Evolutionary conservation across 2,797 vertebrate species (phyloP), one percentile per base, ranked within the genome.

Genomic region (Peromyscus nudipes): DNA sequence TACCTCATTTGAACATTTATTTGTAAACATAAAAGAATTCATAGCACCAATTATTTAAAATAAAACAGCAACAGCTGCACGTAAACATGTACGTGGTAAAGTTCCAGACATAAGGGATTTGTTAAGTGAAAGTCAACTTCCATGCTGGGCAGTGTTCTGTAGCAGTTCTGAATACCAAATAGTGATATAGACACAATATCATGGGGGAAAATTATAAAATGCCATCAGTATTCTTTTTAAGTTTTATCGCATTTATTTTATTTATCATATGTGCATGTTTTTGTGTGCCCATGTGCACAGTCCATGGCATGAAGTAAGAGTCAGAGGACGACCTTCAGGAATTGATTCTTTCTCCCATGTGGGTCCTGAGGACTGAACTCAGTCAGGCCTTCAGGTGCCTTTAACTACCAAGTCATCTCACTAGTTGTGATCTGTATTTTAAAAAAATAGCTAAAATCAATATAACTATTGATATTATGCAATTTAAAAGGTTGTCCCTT

Each of bases 41-140:
- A 46, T 12, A 40, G n/a, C 55, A 82, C 19, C 46, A 29, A 92
- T 81, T 76, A 31, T 55, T 96, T 92, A 88, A 94, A 95, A 82
- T 29, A 64, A 92, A 80, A 57, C 9, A 82, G 52, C 13, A 92
- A 17, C 37, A 89, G 84, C 81, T 57, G 29, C 11, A 65, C 37
- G 8, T 40, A 92, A 88, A 77, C 21, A 37, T 49, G 4, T n/a
- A 21, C 25, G 8, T 37, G 43, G 52, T 27, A 46, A 85, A 95
- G 92, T 46, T 60, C 88, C 46, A 89, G 10, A 17, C n/a, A 57
- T 49, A 64, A 94, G 65, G 31, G 17, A 49, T 93, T 92, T 52
- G 62, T 57, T 94, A 52, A 89, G 34, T 80, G 40, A 89, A 84
- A 90, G 37, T 55, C 37, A 62, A n/a, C 6, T 73, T 87, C 12